Base-by-base conservation (phyloP, 64 coral and sea anemone species). In the Astreopora myriophthalma region DNA sequence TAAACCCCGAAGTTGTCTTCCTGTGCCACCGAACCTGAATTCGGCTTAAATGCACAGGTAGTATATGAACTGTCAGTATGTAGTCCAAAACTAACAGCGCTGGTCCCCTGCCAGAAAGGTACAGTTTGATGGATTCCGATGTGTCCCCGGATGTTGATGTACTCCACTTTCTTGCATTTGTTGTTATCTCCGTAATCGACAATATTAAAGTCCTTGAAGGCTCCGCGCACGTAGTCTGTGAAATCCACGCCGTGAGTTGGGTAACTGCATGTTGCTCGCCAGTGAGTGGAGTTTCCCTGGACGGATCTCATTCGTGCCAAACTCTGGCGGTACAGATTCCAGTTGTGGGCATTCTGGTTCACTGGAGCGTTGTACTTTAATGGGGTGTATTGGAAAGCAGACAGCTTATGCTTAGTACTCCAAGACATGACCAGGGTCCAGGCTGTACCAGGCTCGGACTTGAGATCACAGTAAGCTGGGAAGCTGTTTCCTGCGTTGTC, bases 401-500 rank as follows among this genome's bases (percentile, higher is more conserved):
- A 14, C 19, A 80, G 35, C 32, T 8, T 20, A 13, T 88, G 73
- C 33, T 38, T 26, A 6, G 11, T 72, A 0, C 23, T 48, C 65
- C 65, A 73, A n/a, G 86, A 88, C 46, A 73, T 69, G 8, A 88
- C 33, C 29, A 88, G 49, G 1, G 88, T 90, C 88, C 88, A 90
- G 28, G 73, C 72, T 60, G 57, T 77, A 17, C 88, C 74, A 1
- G 51, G 49, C 37, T 90, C 88, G 16, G 74, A 66, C 7, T 60
- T 90, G 73, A 90, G 57, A 48, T 90, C 88, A 39, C 88, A 78
- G 75, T 80, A 90, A 16, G 79, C 75, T 25, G 55, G 65, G 22
- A 58, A 77, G 31, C 25, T 62, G 52, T 62, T 62, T 8, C 73
- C 74, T 7, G 34, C 5, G 55, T 12, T 60, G 38, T 90, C 74